These are phyloP conservation scores for Embidobia sp. DNA, from an alignment of 2,888 invertebrate species.

Conservation along the genomic window DNA sequence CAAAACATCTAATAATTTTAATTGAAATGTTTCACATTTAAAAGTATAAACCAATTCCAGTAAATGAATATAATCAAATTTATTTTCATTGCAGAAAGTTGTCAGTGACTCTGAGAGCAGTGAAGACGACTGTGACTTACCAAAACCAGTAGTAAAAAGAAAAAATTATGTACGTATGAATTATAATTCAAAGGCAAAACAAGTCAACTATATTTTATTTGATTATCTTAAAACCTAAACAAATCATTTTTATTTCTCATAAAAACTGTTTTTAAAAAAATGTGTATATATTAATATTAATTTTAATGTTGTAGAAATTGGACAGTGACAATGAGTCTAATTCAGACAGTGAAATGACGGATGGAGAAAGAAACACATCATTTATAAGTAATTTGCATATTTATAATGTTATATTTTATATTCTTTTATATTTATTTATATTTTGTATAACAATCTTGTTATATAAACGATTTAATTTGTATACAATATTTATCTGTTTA, in stretches of 20 bases:
- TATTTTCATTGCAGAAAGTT: conserved; percentile 81
- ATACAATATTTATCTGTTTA: not conserved
- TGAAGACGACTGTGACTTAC: conserved; percentile 72
- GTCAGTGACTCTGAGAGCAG: conserved; percentile 82
- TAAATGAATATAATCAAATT: not conserved
- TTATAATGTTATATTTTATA: too few relatives aligned
- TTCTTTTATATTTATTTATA: too few relatives aligned
- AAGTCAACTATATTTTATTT: too few relatives aligned
- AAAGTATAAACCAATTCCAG: not conserved
- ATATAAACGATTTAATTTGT: too few relatives aligned
- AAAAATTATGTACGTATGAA: conserved; percentile 72
- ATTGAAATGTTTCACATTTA: not conserved
- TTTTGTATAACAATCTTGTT: too few relatives aligned
- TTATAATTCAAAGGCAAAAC: conserved; percentile 16
- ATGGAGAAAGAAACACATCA: conserved; percentile 57
- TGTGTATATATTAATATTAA: not conserved
- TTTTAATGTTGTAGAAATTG: conserved; percentile 68
- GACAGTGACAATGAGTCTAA: conserved; percentile 71
- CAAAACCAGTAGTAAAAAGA: conserved; percentile 69
- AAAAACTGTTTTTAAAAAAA: too few relatives aligned
- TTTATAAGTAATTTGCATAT: conserved; percentile 62
- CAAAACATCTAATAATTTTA: not conserved
- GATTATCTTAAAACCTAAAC: too few relatives aligned
- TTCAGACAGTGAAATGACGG: conserved; percentile 65
- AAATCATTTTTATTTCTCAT: too few relatives aligned